Evolutionary conservation across 1,140 invertebrate species (phyloP).

Genomic region (Sinonovacula constricta): DNA sequence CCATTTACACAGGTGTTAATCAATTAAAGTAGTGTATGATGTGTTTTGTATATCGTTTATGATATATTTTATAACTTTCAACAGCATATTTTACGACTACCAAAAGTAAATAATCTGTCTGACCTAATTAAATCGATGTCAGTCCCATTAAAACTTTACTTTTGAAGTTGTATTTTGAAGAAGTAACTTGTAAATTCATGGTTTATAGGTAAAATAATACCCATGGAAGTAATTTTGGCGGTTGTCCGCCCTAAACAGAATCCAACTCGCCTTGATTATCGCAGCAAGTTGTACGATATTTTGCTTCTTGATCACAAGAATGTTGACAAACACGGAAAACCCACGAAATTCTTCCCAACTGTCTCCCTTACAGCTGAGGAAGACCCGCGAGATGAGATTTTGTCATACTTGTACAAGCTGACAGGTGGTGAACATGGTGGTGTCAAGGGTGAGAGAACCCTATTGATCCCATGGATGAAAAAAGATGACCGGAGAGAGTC

Average conservation of each 20-base stretch:
- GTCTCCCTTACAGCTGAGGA: constrained; percentile 18
- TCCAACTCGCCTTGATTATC: constrained; percentile 35
- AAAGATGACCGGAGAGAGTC: constrained; percentile 26
- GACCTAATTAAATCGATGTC: neutral
- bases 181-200: too few species aligned
- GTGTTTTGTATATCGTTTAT: too few species aligned
- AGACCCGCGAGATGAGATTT: constrained; percentile 50
- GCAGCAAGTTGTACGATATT: constrained; percentile 46
- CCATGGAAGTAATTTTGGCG: constrained; percentile 41
- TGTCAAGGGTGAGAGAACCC: constrained; percentile 46
- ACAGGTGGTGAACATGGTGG: constrained; percentile 50
- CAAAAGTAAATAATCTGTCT: neutral
- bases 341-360: constrained; percentile 36
- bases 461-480: constrained; percentile 34
- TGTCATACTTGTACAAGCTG: constrained; percentile 40
- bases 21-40: too few species aligned
- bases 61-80: too few species aligned
- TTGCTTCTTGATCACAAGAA: constrained; percentile 46
- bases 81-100: constrained; percentile 5
- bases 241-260: constrained; percentile 47
- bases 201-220: neutral
- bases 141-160: neutral
- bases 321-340: constrained; percentile 42
- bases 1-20: too few species aligned
- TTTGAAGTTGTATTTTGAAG: neutral